These are phyloP conservation scores for Lissonota sp. DNA, from an alignment of 2,888 invertebrate genomes.

Conservation along the genomic window DNA sequence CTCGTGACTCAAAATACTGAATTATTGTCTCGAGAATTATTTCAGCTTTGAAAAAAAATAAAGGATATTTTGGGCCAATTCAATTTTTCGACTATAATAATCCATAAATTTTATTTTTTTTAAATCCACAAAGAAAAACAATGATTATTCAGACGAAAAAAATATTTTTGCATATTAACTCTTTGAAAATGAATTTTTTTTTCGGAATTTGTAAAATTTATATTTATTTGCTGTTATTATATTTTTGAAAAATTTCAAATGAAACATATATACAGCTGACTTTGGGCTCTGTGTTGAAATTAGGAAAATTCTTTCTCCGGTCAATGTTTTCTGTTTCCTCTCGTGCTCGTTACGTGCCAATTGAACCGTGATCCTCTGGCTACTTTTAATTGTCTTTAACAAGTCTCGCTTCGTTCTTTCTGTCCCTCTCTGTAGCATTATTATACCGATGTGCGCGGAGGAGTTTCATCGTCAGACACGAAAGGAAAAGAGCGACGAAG, in stretches of 20 bases:
- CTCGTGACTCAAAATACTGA: not conserved
- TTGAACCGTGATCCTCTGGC: slow-evolving; percentile 72
- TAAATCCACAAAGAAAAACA: no score
- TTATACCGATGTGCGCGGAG: not conserved
- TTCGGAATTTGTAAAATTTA: no score
- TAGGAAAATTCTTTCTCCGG: not conserved
- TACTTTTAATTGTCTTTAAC: slow-evolving; percentile 78
- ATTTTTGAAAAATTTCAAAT: no score
- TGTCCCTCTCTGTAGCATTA: slow-evolving; percentile 16
- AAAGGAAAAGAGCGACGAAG: slow-evolving; percentile 49
- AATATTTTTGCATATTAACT: not conserved
- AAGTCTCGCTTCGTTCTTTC: slow-evolving; percentile 59
- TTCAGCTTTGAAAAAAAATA: not conserved
- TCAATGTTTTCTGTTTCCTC: slow-evolving; percentile 18
- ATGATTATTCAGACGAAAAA: not conserved
- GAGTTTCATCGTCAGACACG: slow-evolving; percentile 23
- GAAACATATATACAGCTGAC: not conserved
- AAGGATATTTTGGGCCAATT: not conserved
- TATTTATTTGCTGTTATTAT: no score
- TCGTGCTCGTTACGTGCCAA: slow-evolving; percentile 65
- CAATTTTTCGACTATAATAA: no score
- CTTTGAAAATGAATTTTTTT: not conserved
- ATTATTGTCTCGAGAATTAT: not conserved
- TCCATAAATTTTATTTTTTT: no score
- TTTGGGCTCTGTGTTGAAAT: not conserved